Base-by-base conservation (phyloP, 2,888 invertebrate species). In the Lasioglossum lativentre region DNA sequence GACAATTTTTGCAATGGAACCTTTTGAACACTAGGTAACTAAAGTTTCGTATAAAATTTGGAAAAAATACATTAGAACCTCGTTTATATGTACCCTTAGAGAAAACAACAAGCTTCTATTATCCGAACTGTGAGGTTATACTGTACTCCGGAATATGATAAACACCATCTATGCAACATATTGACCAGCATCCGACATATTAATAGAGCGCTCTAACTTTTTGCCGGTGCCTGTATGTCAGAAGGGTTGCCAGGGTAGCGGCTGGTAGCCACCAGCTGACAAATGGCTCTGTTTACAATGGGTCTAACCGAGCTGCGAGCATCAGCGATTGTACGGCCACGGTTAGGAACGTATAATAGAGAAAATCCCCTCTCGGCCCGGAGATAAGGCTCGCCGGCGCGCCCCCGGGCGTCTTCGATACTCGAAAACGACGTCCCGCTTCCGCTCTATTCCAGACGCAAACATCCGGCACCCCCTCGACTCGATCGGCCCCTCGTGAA, bases 241-340 rank as follows among this genome's bases (percentile, higher is more conserved):
- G 52, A 75, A 75, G 75, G 27, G 68, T 80, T 72, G 77, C 19
- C 23, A 30, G 52, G 38, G n/a, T 45, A 47, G 30, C 34, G 12
- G 42, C 27, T 38, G 27, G 42, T 59, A 56, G 74, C 85, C 80
- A 71, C 40, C 68, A 72, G 79, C 90, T 92, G 92, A 93, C 92
- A 92, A 93, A 93, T 92, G 91, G 91, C 88, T 92, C 90, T 93
- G 91, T 93, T 93, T 93, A 92, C 92, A 92, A 93, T 89, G 90
- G 90, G 68, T 87, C 83, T 86, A 82, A 89, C 87, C 78, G 83
- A 83, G 77, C 85, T 47, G 80, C 85, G 85, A 86, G 83, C 85
- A 82, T 86, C 89, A 82, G 74, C 82, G 90, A 90, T 91, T 85
- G 83, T 75, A 75, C 80, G 75, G 70, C 75, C 71, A 77, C 87